phyloP scores from a whole-genome alignment of 2,113 vertebrate genomes.

The Thryonomys swinderianus region DNA sequence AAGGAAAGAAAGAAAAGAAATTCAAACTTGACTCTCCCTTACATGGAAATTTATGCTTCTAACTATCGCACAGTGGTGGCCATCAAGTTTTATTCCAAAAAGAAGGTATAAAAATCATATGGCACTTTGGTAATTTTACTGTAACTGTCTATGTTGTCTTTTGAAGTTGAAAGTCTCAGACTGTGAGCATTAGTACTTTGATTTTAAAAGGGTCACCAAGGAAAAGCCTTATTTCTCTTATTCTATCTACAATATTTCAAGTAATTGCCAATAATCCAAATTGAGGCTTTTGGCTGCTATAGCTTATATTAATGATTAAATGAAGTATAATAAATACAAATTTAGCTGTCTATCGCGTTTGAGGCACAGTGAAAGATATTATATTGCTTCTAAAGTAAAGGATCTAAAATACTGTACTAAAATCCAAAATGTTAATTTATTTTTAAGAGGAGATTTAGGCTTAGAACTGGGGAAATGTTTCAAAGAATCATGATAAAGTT shows the following conservation, averaged over 20 bases:
- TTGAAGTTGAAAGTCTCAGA: slow-evolving; percentile 54
- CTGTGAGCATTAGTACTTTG: background rate
- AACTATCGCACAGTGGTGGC: background rate
- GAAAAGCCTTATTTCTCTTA: slow-evolving; percentile 15
- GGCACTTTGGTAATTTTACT: background rate
- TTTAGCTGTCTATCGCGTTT: slow-evolving; percentile 36
- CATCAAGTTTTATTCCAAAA: background rate
- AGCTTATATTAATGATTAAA: slow-evolving; percentile 63
- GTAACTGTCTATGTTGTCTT: slow-evolving; percentile 52
- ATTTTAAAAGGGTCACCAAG: slow-evolving; percentile 51
- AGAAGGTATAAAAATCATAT: background rate
- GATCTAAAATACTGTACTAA: slow-evolving; percentile 39
- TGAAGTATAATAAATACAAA: slow-evolving; percentile 65
- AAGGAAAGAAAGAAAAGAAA: no score
- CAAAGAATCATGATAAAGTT: background rate
- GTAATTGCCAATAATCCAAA: slow-evolving; percentile 63
- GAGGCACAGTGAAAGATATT: slow-evolving; percentile 41
- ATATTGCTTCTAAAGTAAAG: slow-evolving; percentile 49
- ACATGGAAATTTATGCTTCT: background rate
- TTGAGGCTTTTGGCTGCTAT: slow-evolving; percentile 27
- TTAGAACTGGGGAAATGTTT: slow-evolving; percentile 37
- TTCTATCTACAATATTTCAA: background rate
- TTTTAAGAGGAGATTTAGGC: slow-evolving; percentile 52
- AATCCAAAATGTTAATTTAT: slow-evolving; percentile 55
- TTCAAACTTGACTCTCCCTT: background rate